A percentile compares a stretch with the other conserved stretches of the same genome.
These are phyloP conservation scores for Hemibagrus guttatus DNA, from an alignment of 2,797 vertebrate genomes.

Conservation along the genomic window DNA sequence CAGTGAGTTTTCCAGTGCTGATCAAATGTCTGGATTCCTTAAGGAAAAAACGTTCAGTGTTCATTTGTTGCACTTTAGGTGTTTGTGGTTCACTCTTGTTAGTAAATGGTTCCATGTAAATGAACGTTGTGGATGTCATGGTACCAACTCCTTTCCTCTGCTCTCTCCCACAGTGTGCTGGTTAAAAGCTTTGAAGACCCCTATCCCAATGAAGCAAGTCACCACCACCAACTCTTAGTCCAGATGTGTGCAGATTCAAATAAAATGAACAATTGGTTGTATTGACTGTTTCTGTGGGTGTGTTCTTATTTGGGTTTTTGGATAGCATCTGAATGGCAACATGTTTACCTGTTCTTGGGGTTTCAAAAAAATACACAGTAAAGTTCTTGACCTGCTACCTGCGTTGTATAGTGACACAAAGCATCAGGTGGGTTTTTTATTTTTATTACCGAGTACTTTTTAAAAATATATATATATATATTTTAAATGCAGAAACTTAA, in stretches of 20 bases:
- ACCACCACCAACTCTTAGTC: constrained; percentile 10
- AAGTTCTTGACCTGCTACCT: not conserved
- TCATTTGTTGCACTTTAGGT: not conserved
- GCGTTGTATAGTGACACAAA: not conserved
- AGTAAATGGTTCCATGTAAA: not conserved
- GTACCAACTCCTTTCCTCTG: constrained; percentile 14
- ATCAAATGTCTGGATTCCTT: not conserved
- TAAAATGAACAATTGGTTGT: constrained; percentile 59
- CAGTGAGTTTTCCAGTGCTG: not conserved
- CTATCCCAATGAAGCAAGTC: constrained; percentile 42
- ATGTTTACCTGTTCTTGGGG: not conserved
- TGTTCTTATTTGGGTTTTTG: not conserved
- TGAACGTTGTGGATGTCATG: not conserved
- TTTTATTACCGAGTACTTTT: not conserved
- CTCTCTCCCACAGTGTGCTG: constrained; percentile 24
- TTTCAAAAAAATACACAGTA: not conserved
- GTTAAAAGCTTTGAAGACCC: constrained; percentile 50
- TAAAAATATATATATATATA: too few relatives aligned
- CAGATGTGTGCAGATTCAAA: constrained; percentile 64
- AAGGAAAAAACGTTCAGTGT: too few relatives aligned
- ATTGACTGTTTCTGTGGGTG: not conserved
- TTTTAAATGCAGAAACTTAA: too few relatives aligned
- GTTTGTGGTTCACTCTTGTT: not conserved
- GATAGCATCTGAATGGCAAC: not conserved
- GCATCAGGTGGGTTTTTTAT: not conserved